Percentiles rank a stretch among this genome's conserved stretches.
Conservation (phyloP, 1,140 invertebrate species). For the Bombus impatiens region DNA sequence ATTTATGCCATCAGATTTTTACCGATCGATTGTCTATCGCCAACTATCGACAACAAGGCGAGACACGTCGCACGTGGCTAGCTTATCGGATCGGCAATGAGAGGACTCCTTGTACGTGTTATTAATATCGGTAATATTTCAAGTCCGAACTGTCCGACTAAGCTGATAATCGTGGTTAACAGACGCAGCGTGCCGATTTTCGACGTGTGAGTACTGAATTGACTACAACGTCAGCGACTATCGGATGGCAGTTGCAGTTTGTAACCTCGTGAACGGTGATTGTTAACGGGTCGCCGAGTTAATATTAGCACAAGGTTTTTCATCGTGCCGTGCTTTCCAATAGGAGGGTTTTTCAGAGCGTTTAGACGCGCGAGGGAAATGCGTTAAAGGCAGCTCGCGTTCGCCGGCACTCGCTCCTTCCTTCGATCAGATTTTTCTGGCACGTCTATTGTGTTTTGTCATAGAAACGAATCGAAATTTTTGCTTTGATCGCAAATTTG, state of each 20-base stretch:
- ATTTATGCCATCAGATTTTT: background rate
- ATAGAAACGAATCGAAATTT: slow-evolving; percentile 17
- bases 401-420: background rate
- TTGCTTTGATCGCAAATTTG: slow-evolving; percentile 34
- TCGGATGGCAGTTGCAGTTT: slow-evolving; percentile 18
- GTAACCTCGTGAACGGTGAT: slow-evolving; percentile 35
- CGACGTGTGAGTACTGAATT: slow-evolving; percentile 3
- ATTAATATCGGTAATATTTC: slow-evolving; percentile 38
- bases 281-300: slow-evolving; percentile 49
- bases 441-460: background rate
- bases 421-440: background rate
- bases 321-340: slow-evolving; percentile 4
- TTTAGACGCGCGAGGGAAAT: background rate
- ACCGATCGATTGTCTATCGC: slow-evolving; percentile 6
- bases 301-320: slow-evolving; percentile 53
- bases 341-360: background rate
- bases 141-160: slow-evolving; percentile 15
- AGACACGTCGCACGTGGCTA: slow-evolving; percentile 17
- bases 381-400: background rate
- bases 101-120: slow-evolving; percentile 1
- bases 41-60: background rate
- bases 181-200: background rate
- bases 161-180: slow-evolving; percentile 19
- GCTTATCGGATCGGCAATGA: slow-evolving; percentile 19
- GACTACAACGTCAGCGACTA: slow-evolving; percentile 11